phyloP scores from a whole-genome alignment of 2,797 vertebrate genomes.

The Gobio occitaniae region DNA sequence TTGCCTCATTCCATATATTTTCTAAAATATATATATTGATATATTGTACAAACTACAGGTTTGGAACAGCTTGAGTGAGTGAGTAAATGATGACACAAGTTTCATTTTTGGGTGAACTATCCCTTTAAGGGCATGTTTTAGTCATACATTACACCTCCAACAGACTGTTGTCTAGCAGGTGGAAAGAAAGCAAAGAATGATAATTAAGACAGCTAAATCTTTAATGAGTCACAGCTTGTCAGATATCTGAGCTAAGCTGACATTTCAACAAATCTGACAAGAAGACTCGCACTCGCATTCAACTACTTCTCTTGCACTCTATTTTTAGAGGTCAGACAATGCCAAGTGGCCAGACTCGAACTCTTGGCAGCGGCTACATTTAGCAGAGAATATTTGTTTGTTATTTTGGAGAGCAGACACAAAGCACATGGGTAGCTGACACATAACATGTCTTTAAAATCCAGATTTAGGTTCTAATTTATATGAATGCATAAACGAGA shows the following conservation, averaged over 20 bases:
- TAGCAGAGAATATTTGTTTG: constrained; percentile 26
- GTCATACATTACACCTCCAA: constrained; percentile 3
- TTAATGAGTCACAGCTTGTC: constrained; percentile 17
- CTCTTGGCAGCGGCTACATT: constrained; percentile 15
- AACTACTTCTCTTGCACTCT: constrained; percentile 4
- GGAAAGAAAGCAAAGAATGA: not conserved
- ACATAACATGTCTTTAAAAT: not conserved
- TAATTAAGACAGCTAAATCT: constrained; percentile 19
- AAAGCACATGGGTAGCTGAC: not conserved
- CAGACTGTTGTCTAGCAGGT: not conserved
- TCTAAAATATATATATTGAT: no score
- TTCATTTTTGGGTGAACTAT: no score
- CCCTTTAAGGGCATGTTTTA: not conserved
- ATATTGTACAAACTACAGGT: no score
- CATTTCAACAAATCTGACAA: not conserved
- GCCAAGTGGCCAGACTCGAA: constrained; percentile 22
- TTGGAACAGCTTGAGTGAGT: no score
- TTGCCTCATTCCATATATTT: no score
- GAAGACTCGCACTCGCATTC: not conserved
- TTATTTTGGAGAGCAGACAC: constrained; percentile 28
- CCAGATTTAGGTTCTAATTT: not conserved
- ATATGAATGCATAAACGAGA: not conserved
- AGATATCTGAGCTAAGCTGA: not conserved
- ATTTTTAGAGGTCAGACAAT: constrained; percentile 54
- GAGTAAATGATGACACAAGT: no score